Evolutionary conservation across 2,888 invertebrate species (phyloP), one percentile per base, ranked within the genome.

Genomic region (Leucophenga montana): DNA sequence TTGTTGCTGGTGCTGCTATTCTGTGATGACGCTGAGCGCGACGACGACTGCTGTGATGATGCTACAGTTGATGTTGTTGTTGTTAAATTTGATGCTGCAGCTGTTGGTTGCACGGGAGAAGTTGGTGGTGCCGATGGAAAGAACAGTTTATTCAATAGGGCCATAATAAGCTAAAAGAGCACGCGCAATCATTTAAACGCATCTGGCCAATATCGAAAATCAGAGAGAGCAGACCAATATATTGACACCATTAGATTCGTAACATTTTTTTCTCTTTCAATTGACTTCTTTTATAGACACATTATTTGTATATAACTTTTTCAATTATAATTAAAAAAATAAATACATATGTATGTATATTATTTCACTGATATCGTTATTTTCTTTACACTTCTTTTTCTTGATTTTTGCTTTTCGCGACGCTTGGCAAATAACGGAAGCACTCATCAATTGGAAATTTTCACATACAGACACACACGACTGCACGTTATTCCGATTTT

Each of bases 81-180:
- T 71, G 74, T 31, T 66, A 71, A 68, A 80, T 72, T 66, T 81
- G 72, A 20, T 66, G 73, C 67, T 59, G 77, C 48, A 64, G 71
- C 65, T 8, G 71, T 20, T 53, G 78, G 44, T 69, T 78, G 56
- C 82, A 89, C 66, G 70, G 82, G 73, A 83, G 89, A 85, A 79
- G 90, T 87, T 88, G 90, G 90, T 90, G 85, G 73, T 89, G 91
- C 93, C 88, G 92, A 90, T 84, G 86, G 87, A 82, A 88, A 88
- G 89, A 94, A 92, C 80, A 94, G 89, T 91, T 93, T 94, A 87
- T 93, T 93, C 88, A 94, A 91, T 89, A 94, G 90, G 90, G 93
- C 93, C 94, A 94, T 94, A 81, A 81, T 81, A 81, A 77, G 73
- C 80, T 74, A 82, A 70, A 73, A 75, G 18, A 44, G 18, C 76